Evolutionary conservation across 2,888 invertebrate genomes (phyloP), one percentile per base, ranked within the genome.

Genomic region (Plebejus anna): DNA sequence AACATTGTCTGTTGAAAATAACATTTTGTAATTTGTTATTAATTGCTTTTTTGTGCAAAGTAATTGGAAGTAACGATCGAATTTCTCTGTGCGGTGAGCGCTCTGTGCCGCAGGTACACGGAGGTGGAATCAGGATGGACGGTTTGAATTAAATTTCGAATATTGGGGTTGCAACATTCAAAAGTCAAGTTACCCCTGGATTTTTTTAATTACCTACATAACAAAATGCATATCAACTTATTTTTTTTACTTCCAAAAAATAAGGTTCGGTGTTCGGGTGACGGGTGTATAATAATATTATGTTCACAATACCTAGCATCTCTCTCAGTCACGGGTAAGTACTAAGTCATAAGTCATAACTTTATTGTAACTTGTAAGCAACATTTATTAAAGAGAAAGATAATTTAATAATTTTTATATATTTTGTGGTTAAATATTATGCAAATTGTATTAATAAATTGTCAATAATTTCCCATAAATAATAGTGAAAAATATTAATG

Each of bases 141-240:
- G 88, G 88, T 88, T 90, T 89, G 87, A 88, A 88, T 89, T 87
- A 86, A 90, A 90, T 87, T 87, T 88, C 87, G 88, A 89, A 87
- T 83, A 82, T 82, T 72, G 77, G 89, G 83, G 89, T 86, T 89
- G 88, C 89, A 82, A 87, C 81, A 70, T 28, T n/a, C 36, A 32
- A 13, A 13, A 36, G 76, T 75, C 72, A 42, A 57, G 73, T 75
- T 77, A 72, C 71, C n/a, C 59, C 61, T 72, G 16, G 47, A 76
- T 59, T 55, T 73, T 11, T 75, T 55, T 51, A 32, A 9, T 47
- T 13, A 13, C 13, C 22, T 61, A 28, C 22, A 1, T 22, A 13
- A 6, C 32, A 2, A 32, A 32, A 2, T 32, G 2, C 32, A 32
- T 32, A 22, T 22, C 22, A 32, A 32, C 32, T 32, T 32, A 32